Evolutionary conservation across 2,888 invertebrate genomes (phyloP).

Genomic region (Crematogaster levior): DNA sequence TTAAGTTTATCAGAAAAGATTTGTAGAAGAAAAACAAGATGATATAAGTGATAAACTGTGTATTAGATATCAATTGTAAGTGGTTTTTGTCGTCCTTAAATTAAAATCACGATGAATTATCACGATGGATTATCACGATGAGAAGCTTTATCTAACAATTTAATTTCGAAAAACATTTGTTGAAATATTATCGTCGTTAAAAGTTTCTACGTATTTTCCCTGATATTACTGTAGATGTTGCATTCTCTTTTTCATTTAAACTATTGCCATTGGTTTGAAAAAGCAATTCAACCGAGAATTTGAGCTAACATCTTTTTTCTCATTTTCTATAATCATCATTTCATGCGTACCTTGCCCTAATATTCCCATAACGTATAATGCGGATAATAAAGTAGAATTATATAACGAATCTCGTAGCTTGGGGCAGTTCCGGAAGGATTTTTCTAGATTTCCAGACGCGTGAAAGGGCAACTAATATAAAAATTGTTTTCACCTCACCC

Average conservation of each 20-base stretch:
- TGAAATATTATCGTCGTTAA: not conserved
- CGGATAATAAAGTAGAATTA: conserved; percentile 45
- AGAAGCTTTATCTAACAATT: not conserved
- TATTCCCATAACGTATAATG: conserved; percentile 27
- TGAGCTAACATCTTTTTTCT: not conserved
- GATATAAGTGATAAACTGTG: not conserved
- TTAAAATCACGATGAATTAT: not conserved
- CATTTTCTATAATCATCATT: conserved; percentile 6
- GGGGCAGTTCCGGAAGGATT: conserved; percentile 13
- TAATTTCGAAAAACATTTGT: not conserved
- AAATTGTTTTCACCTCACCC: conserved; percentile 40
- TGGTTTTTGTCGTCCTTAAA: not conserved
- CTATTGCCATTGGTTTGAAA: not conserved
- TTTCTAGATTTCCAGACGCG: conserved; percentile 30
- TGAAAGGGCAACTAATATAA: conserved; percentile 43
- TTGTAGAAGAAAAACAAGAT: not conserved
- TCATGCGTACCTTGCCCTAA: conserved; percentile 14
- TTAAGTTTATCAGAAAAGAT: not conserved
- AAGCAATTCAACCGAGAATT: not conserved
- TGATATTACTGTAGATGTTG: not conserved
- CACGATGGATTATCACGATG: not conserved
- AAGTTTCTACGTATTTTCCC: not conserved
- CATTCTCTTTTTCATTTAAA: not conserved
- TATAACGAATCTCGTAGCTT: conserved; percentile 33
- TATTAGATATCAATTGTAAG: conserved; percentile 8